Evolutionary conservation across 2,888 invertebrate species (phyloP), one percentile per base, ranked within the genome.

Genomic region (Mongoloraphidia duomilia): DNA sequence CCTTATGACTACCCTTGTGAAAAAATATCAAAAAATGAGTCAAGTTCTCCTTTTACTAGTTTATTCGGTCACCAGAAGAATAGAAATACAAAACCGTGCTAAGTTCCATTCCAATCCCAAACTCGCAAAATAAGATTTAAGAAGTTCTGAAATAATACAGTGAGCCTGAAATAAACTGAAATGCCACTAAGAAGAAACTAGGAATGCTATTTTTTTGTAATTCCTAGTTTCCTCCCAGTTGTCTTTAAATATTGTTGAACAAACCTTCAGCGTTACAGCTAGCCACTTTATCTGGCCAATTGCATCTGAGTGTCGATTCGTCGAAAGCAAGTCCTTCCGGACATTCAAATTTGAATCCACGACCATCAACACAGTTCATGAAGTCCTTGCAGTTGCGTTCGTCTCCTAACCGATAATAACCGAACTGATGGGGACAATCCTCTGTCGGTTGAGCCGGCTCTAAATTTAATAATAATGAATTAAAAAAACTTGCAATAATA

Each of bases 241-340:
- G 37, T 33, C n/a, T 37, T 17, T 42, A 17, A 46, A 26, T 34
- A 42, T 48, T 41, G 47, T 50, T 49, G 38, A 9, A 26, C 34
- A 45, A 41, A 84, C 86, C 80, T 76, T 87, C 88, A 45, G 83
- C 82, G 61, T 90, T 82, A 59, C 89, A 90, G 49, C 82, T 80
- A 4, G 76, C 65, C 0, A 88, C 89, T 65, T 83, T 77, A 68
- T 91, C 91, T 4, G 90, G 87, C 89, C 89, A 91, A 53, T 91
- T 88, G 63, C 91, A 91, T 47, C 82, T 76, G 62, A 87, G 85
- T 9, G 73, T 75, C 10, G 75, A 76, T 2, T 77, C 71, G 63
- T 79, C 83, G 68, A 79, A 88, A 9, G 89, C 89, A 46, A 91
- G 70, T 17, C 90, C 90, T 59, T 85, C 88, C 0, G 90, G 90